phyloP scores from a whole-genome alignment of 2,888 invertebrate species.

The Macrosoma leucophasiata region DNA sequence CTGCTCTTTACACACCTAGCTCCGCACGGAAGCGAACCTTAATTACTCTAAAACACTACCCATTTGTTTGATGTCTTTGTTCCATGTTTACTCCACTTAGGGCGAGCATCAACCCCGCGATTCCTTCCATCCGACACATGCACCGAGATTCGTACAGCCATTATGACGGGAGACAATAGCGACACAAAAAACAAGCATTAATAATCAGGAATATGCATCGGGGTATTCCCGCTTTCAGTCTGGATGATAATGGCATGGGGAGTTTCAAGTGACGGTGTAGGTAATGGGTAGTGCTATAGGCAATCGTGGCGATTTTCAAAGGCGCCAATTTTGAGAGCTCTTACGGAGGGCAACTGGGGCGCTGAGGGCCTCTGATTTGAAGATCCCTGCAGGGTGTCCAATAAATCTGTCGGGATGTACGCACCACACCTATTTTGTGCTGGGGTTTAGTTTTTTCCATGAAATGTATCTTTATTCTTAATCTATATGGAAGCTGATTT shows the following conservation, averaged over 20 bases:
- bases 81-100: constrained; percentile 73
- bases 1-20: constrained; percentile 61
- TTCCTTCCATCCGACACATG: constrained; percentile 62
- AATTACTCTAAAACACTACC: constrained; percentile 76
- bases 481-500: too few relatives aligned
- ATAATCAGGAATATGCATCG: constrained; percentile 73
- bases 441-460: too few relatives aligned
- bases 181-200: constrained; percentile 71
- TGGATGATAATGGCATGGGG: constrained; percentile 51
- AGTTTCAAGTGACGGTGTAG: constrained; percentile 50
- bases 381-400: too few relatives aligned
- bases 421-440: too few relatives aligned
- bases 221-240: constrained; percentile 47
- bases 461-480: too few relatives aligned
- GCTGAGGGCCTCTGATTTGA: too few relatives aligned
- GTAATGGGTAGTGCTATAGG: constrained; percentile 39
- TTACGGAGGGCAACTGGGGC: too few relatives aligned
- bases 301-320: constrained; percentile 26
- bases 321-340: too few relatives aligned
- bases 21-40: constrained; percentile 69
- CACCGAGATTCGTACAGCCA: constrained; percentile 61
- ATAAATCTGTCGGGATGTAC: too few relatives aligned
- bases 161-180: constrained; percentile 63
- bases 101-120: constrained; percentile 68
- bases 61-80: constrained; percentile 77